Conservation (phyloP, 1,140 invertebrate genomes). For the Pristionchus pacificus region DNA sequence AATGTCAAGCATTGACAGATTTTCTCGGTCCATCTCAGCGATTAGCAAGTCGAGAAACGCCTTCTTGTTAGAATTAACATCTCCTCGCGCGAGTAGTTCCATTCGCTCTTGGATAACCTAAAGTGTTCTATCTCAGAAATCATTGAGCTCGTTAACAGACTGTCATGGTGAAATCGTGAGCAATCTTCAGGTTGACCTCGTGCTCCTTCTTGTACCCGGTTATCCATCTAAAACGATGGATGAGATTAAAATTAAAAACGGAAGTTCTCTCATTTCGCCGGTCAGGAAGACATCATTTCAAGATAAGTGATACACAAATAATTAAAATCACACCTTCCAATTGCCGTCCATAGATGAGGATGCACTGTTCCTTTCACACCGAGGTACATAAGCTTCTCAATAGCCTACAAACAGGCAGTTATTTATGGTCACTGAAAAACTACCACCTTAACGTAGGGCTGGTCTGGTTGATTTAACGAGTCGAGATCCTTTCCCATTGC, state of each 20-base stretch:
- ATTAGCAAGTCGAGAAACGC: slow-evolving; percentile 87
- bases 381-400: slow-evolving; percentile 63
- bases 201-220: too few species aligned
- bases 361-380: slow-evolving; percentile 45
- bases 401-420: slow-evolving; percentile 59
- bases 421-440: neutral
- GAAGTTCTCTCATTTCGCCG: too few species aligned
- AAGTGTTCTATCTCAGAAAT: neutral
- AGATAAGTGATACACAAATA: too few species aligned
- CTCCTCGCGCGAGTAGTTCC: slow-evolving; percentile 30
- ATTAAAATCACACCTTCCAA: too few species aligned
- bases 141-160: neutral
- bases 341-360: slow-evolving; percentile 43
- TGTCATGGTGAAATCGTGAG: too few species aligned
- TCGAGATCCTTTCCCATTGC: slow-evolving; percentile 68
- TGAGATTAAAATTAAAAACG: too few species aligned
- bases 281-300: too few species aligned
- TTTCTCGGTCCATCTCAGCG: slow-evolving; percentile 70
- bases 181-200: too few species aligned
- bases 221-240: too few species aligned
- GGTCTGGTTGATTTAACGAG: slow-evolving; percentile 66
- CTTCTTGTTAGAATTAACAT: slow-evolving; percentile 74
- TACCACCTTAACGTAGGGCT: slow-evolving; percentile 68
- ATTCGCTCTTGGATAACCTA: slow-evolving; percentile 38
- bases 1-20: slow-evolving; percentile 63